A percentile compares a stretch with the other conserved stretches of the same genome.
Conservation (phyloP, 2,797 vertebrate genomes). For the Anguilla anguilla region DNA sequence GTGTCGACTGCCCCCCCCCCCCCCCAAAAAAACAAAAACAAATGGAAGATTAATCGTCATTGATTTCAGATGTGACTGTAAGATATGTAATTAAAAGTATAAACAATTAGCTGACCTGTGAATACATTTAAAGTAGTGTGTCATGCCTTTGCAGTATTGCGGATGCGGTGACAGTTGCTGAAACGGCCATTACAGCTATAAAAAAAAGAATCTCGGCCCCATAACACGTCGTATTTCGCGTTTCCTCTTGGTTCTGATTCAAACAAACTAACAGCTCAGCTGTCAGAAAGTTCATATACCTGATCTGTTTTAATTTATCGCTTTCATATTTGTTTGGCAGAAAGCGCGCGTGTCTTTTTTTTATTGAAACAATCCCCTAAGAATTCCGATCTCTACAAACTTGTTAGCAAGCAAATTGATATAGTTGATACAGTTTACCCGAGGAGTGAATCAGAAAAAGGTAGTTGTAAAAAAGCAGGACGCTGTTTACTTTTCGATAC, state of each 20-base stretch:
- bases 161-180: not conserved
- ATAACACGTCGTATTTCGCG: not conserved
- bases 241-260: not conserved
- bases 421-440: not conserved
- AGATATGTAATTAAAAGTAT: not conserved
- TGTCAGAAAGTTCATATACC: not conserved
- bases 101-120: not conserved
- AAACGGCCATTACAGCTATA: not conserved
- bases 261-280: not conserved
- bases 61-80: not conserved
- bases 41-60: not conserved
- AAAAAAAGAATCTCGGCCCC: not conserved
- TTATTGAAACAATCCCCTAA: not conserved
- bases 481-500: slow-evolving; percentile 35
- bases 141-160: not conserved
- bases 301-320: not conserved
- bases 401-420: not conserved
- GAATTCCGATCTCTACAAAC: not conserved
- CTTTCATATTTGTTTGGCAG: not conserved
- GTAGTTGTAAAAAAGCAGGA: slow-evolving; percentile 8
- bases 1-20: not conserved
- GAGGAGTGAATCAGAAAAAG: not conserved
- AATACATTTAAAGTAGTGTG: too few relatives aligned
- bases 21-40: not conserved
- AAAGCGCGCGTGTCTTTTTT: not conserved